These are phyloP conservation scores for Oreochromis grahami DNA, from an alignment of 2,797 vertebrate species.

Conservation along the genomic window DNA sequence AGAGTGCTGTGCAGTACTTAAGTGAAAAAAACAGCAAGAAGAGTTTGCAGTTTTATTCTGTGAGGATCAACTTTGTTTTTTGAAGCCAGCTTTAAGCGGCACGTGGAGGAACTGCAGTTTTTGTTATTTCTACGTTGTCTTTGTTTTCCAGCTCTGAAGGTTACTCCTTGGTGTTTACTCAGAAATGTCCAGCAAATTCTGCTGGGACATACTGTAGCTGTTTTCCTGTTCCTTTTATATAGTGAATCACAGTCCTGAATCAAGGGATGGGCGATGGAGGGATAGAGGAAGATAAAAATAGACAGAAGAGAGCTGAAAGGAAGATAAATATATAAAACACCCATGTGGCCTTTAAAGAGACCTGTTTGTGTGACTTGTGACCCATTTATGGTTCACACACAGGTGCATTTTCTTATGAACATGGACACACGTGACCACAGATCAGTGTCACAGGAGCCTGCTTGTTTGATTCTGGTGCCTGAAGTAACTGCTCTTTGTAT, in stretches of 20 bases:
- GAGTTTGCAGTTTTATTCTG: background rate
- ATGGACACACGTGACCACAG: background rate
- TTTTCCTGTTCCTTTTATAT: background rate
- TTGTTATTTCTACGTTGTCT: background rate
- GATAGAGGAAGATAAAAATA: background rate
- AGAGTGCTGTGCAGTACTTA: background rate
- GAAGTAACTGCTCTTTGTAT: background rate
- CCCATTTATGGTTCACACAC: constrained; percentile 31
- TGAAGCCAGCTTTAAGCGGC: background rate
- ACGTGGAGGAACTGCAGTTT: background rate
- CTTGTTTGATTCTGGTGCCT: background rate
- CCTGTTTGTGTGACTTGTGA: constrained; percentile 5
- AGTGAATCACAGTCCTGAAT: background rate
- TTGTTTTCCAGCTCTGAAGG: background rate
- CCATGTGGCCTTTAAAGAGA: constrained; percentile 4
- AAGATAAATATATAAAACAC: constrained; percentile 21
- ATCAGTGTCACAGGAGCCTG: background rate
- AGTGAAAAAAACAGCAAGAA: background rate
- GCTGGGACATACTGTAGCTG: background rate
- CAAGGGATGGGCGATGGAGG: background rate
- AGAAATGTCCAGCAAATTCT: background rate
- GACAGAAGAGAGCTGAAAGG: background rate
- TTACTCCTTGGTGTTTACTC: background rate
- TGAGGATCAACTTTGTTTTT: background rate
- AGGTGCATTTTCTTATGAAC: background rate